Evolutionary conservation across 2,113 vertebrate genomes (phyloP).

Genomic region (Beaufortia kweichowensis): DNA sequence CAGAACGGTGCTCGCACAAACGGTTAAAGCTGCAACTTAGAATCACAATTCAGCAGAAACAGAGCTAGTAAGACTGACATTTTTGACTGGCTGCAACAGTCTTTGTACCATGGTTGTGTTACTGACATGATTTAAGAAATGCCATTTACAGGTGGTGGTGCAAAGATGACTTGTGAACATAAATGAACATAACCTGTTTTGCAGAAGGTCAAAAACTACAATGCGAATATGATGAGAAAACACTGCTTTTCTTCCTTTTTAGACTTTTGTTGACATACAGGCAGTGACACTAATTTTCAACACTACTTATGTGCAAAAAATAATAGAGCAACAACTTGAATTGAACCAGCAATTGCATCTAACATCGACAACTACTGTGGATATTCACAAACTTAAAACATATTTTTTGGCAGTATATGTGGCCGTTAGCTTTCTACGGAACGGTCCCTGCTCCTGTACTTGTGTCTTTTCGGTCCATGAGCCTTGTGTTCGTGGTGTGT

Average conservation of each 20-base stretch:
- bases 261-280: slow-evolving; percentile 94
- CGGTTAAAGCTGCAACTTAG: slow-evolving; percentile 79
- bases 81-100: slow-evolving; percentile 83
- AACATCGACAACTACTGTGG: slow-evolving; percentile 95
- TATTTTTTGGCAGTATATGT: slow-evolving; percentile 99
- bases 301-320: slow-evolving; percentile 99
- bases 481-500: slow-evolving; percentile 82
- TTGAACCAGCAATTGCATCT: slow-evolving; percentile 98
- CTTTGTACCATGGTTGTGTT: slow-evolving; percentile 87
- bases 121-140: slow-evolving; percentile 83
- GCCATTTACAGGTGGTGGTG: slow-evolving; percentile 98
- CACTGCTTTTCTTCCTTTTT: slow-evolving; percentile 80
- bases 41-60: slow-evolving; percentile 93
- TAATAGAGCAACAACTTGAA: slow-evolving; percentile 98
- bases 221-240: slow-evolving; percentile 57
- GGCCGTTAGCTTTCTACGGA: slow-evolving; percentile 92
- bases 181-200: slow-evolving; percentile 52
- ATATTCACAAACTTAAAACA: slow-evolving; percentile 98
- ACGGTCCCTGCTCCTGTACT: slow-evolving; percentile 78
- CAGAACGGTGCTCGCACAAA: slow-evolving; percentile 87
- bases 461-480: slow-evolving; percentile 81
- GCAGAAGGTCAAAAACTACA: neutral
- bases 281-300: slow-evolving; percentile 97
- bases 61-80: slow-evolving; percentile 77
- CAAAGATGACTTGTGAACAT: slow-evolving; percentile 75